Percentiles rank a stretch among this genome's conserved stretches.
These are phyloP conservation scores for Papilio dardanus DNA, from an alignment of 1,140 invertebrate species.

Conservation along the genomic window DNA sequence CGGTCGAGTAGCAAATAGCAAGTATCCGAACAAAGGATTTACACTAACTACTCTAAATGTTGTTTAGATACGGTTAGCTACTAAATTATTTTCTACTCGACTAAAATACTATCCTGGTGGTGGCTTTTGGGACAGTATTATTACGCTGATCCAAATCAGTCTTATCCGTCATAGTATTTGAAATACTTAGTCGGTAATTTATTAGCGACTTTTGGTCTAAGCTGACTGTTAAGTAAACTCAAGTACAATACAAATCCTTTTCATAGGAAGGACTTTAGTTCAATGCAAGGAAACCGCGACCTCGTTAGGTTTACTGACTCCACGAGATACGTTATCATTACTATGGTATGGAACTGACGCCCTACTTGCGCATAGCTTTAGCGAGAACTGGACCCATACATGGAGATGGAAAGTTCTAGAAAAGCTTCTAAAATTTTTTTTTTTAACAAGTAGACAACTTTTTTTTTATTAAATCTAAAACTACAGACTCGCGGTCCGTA, in stretches of 20 bases:
- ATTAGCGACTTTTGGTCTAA: background rate
- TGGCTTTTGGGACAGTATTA: too few species aligned
- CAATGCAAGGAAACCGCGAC: slow-evolving; percentile 10
- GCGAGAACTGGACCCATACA: background rate
- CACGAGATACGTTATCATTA: background rate
- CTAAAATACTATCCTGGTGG: too few species aligned
- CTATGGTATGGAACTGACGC: slow-evolving; percentile 10
- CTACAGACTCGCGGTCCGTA: too few species aligned
- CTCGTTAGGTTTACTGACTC: slow-evolving; percentile 13
- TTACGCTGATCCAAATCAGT: too few species aligned
- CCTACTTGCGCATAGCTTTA: background rate
- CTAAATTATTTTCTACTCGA: too few species aligned
- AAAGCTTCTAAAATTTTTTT: background rate
- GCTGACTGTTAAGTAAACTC: background rate
- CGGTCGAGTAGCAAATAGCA: too few species aligned
- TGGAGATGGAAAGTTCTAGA: background rate
- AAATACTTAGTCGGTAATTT: too few species aligned
- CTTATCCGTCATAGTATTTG: too few species aligned
- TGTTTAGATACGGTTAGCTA: too few species aligned
- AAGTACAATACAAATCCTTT: background rate
- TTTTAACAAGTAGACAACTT: background rate
- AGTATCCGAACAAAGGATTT: too few species aligned
- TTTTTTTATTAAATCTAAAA: too few species aligned
- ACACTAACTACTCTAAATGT: too few species aligned
- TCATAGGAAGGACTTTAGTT: background rate